Conservation (phyloP, 2,888 invertebrate genomes). For the Drosophila atripex region DNA sequence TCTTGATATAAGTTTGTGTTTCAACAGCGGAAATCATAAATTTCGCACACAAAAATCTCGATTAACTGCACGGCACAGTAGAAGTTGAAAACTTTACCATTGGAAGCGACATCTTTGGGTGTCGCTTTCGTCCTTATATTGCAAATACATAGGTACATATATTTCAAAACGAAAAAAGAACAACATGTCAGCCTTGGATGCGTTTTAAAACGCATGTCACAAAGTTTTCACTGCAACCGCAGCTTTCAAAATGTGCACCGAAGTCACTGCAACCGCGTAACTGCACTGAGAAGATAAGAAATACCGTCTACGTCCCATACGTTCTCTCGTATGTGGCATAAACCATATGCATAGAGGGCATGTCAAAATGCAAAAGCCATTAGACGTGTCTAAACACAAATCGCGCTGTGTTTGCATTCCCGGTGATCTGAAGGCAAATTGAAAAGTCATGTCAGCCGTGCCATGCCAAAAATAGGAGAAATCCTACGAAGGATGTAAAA, state of each 20-base stretch:
- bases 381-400: slow-evolving; percentile 35
- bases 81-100: slow-evolving; percentile 54
- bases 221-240: slow-evolving; percentile 49
- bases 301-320: slow-evolving; percentile 14
- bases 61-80: slow-evolving; percentile 55
- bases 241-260: slow-evolving; percentile 42
- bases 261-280: slow-evolving; percentile 21
- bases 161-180: slow-evolving; percentile 10
- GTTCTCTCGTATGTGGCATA: background rate
- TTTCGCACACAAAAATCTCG: slow-evolving; percentile 51
- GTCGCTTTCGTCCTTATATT: slow-evolving; percentile 17
- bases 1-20: slow-evolving; percentile 39
- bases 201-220: slow-evolving; percentile 67
- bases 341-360: slow-evolving; percentile 28
- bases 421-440: slow-evolving; percentile 45
- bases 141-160: slow-evolving; percentile 46
- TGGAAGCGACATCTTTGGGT: slow-evolving; percentile 27
- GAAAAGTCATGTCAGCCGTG: slow-evolving; percentile 63
- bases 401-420: slow-evolving; percentile 27
- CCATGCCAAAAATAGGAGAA: slow-evolving; percentile 17
- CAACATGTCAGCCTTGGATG: slow-evolving; percentile 52
- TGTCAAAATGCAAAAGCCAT: slow-evolving; percentile 34
- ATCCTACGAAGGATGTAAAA: slow-evolving; percentile 10
- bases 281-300: slow-evolving; percentile 39
- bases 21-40: slow-evolving; percentile 51